These are phyloP conservation scores for Macroglossus sobrinus DNA, from an alignment of 2,113 vertebrate genomes.

Conservation along the genomic window DNA sequence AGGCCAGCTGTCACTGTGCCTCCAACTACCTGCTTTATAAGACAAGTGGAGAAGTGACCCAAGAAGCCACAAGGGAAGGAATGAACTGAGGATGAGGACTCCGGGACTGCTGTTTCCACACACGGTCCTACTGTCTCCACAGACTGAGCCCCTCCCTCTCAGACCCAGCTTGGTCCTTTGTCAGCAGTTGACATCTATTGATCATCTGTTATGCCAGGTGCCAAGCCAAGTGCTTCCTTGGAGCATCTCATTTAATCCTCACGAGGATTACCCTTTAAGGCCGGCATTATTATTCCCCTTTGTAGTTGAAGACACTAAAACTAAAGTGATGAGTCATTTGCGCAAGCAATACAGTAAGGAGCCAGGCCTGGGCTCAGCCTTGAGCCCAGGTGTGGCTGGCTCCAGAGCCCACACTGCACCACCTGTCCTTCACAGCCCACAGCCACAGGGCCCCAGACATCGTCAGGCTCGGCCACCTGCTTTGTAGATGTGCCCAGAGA, in stretches of 20 bases:
- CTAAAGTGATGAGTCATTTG: not conserved
- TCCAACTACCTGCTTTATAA: no score
- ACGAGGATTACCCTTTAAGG: not conserved
- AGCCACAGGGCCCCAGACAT: not conserved
- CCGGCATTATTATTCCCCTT: not conserved
- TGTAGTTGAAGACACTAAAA: not conserved
- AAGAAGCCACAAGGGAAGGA: not conserved
- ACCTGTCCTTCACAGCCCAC: not conserved
- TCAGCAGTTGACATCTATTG: not conserved
- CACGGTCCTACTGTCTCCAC: not conserved
- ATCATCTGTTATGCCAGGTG: not conserved
- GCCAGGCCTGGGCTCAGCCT: not conserved
- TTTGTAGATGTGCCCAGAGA: not conserved
- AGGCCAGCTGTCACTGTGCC: not conserved
- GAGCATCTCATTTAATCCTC: not conserved
- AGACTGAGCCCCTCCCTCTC: not conserved
- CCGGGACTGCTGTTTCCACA: not conserved
- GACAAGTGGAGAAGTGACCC: not conserved
- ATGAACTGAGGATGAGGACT: not conserved
- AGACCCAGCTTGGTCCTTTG: not conserved
- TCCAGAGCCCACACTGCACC: not conserved
- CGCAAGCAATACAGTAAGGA: not conserved
- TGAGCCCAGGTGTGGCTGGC: not conserved
- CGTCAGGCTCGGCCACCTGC: not conserved
- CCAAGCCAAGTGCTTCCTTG: not conserved